A percentile compares a stretch with the other conserved stretches of the same genome.
These are phyloP conservation scores for Drosophila testacea DNA, from an alignment of 2,888 invertebrate species.

Conservation along the genomic window DNA sequence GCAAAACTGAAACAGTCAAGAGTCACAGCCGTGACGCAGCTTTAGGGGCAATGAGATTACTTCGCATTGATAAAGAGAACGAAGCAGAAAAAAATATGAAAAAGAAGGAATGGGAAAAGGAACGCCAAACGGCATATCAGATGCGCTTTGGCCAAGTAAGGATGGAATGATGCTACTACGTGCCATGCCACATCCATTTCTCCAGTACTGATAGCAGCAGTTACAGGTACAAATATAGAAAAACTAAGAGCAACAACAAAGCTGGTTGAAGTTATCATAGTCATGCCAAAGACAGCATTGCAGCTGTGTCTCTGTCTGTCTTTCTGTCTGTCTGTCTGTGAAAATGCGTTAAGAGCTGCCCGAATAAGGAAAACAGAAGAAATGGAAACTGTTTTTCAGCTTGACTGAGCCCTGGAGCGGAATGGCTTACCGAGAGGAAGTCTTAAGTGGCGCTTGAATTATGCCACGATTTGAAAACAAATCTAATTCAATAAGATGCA, in stretches of 20 bases:
- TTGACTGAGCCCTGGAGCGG: conserved; percentile 11
- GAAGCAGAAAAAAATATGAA: background rate
- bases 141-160: conserved; percentile 41
- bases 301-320: conserved; percentile 12
- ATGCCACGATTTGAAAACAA: conserved; percentile 25
- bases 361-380: conserved; percentile 11
- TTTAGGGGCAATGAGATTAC: conserved; percentile 52
- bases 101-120: conserved; percentile 6
- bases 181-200: conserved; percentile 40
- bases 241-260: background rate
- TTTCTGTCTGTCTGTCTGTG: background rate
- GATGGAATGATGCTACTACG: conserved; percentile 35
- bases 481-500: conserved; percentile 23
- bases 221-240: background rate
- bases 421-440: conserved; percentile 25
- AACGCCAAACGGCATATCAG: conserved; percentile 64
- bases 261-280: conserved; percentile 24
- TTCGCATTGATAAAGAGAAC: conserved; percentile 30
- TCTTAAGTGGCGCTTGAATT: conserved; percentile 20
- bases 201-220: conserved; percentile 2
- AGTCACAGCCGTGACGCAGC: conserved; percentile 44
- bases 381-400: conserved; percentile 38
- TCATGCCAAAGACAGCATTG: conserved; percentile 20
- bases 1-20: conserved; percentile 9
- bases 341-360: conserved; percentile 18